These are phyloP conservation scores for Brevimyrus niger DNA, from an alignment of 2,113 vertebrate genomes.

Conservation along the genomic window DNA sequence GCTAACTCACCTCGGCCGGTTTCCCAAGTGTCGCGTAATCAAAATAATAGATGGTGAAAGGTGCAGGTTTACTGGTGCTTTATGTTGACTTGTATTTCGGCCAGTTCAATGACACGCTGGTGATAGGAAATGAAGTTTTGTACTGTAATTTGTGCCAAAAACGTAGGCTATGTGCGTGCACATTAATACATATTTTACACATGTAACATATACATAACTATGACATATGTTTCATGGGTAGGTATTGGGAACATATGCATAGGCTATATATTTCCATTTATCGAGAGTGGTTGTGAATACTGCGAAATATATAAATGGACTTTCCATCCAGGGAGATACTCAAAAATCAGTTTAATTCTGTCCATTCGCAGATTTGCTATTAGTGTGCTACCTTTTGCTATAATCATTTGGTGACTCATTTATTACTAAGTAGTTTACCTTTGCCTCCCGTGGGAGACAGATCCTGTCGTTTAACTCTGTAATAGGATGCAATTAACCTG, in stretches of 20 bases:
- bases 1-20: neutral
- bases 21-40: neutral
- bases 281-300: neutral
- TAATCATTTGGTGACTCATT: neutral
- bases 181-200: neutral
- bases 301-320: neutral
- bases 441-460: conserved; percentile 17
- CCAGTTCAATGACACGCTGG: neutral
- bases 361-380: neutral
- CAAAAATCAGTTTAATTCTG: neutral
- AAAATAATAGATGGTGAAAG: neutral
- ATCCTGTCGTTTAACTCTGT: conserved; percentile 23
- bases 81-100: neutral
- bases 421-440: neutral
- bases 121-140: neutral
- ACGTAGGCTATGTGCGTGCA: neutral
- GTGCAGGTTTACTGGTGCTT: neutral
- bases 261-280: neutral
- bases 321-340: neutral
- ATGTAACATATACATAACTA: neutral
- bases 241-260: neutral
- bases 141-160: neutral
- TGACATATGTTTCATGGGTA: neutral
- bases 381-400: neutral
- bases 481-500: conserved; percentile 42